These are phyloP conservation scores for Haliclystus octoradiatus DNA, from an alignment of 30 jellyfish, hydroid and myxozoan species.

Conservation along the genomic window DNA sequence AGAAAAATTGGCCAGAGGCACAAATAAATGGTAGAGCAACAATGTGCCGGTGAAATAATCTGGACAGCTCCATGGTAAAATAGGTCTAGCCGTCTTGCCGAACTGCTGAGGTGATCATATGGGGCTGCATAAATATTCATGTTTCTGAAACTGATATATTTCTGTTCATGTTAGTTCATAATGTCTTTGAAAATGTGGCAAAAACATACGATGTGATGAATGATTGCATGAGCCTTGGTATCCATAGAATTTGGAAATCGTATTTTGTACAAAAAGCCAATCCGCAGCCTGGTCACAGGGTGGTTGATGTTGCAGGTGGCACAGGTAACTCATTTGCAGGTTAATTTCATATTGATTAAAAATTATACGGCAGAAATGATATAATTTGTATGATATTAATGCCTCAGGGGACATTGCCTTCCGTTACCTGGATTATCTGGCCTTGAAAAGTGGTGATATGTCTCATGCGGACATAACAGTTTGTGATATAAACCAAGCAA, in stretches of 20 bases:
- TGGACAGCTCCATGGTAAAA: too few relatives aligned
- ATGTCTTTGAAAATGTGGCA: slow-evolving; percentile 94
- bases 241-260: slow-evolving; percentile 93
- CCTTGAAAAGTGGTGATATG: slow-evolving; percentile 1
- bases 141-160: too few relatives aligned
- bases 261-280: slow-evolving; percentile 66
- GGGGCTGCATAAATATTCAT: too few relatives aligned
- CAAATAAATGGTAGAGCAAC: too few relatives aligned
- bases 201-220: slow-evolving; percentile 92
- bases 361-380: too few relatives aligned
- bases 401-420: slow-evolving; percentile 95
- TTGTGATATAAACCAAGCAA: slow-evolving; percentile 84
- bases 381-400: neutral
- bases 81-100: too few relatives aligned
- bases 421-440: slow-evolving; percentile 66
- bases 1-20: too few relatives aligned
- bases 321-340: slow-evolving; percentile 44
- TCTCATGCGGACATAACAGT: slow-evolving; percentile 29
- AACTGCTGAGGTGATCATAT: too few relatives aligned
- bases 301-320: slow-evolving; percentile 98
- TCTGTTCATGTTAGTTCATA: too few relatives aligned
- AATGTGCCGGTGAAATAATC: too few relatives aligned
- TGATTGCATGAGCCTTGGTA: slow-evolving; percentile 94
- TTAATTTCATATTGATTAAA: neutral
- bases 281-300: slow-evolving; percentile 65